Percentiles rank a stretch among this genome's conserved stretches.
phyloP scores from a whole-genome alignment of 2,888 invertebrate genomes.

The Pheosia gnoma region DNA sequence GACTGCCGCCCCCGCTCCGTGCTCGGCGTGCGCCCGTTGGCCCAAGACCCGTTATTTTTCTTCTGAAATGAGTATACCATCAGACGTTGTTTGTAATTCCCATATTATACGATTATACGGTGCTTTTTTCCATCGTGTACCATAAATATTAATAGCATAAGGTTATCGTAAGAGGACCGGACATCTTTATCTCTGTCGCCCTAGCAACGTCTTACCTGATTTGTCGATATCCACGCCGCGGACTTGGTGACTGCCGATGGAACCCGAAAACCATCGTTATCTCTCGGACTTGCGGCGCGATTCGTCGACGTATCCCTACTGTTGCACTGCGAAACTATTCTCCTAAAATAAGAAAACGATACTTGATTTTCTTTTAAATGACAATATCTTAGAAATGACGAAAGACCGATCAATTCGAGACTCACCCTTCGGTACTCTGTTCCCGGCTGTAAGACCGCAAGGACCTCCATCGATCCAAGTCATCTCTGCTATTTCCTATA shows the following conservation, averaged over 20 bases:
- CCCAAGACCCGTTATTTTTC: constrained; percentile 60
- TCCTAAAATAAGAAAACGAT: constrained; percentile 51
- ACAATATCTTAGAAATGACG: background rate
- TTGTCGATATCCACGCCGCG: constrained; percentile 56
- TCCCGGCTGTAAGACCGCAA: constrained; percentile 78
- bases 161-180: no score
- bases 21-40: constrained; percentile 61
- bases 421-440: constrained; percentile 78
- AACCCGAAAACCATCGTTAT: constrained; percentile 74
- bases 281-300: constrained; percentile 71
- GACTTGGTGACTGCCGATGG: constrained; percentile 64
- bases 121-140: no score
- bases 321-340: constrained; percentile 77
- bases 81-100: constrained; percentile 7
- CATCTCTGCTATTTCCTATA: constrained; percentile 76
- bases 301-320: constrained; percentile 73
- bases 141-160: no score
- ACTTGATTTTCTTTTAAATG: background rate
- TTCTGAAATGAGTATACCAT: constrained; percentile 44
- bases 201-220: constrained; percentile 56
- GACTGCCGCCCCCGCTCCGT: constrained; percentile 65
- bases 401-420: constrained; percentile 2
- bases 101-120: constrained; percentile 2
- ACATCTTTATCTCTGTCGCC: no score
- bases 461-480: constrained; percentile 77